phyloP scores from a whole-genome alignment of 2,888 invertebrate genomes.

The Idaea aversata region DNA sequence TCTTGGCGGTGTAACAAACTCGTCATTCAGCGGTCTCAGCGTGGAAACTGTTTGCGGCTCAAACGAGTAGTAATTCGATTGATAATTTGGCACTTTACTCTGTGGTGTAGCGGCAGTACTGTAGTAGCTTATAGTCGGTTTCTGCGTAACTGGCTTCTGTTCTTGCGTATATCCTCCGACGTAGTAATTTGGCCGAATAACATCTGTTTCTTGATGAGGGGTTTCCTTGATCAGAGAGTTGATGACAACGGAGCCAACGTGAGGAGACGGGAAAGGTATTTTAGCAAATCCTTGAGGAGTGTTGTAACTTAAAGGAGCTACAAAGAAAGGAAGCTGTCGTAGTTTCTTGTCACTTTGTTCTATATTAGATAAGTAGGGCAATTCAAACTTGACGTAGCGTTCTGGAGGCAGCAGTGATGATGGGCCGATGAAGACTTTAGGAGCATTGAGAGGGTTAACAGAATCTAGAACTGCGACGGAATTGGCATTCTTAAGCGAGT shows the following conservation, averaged over 20 bases:
- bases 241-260: constrained; percentile 91
- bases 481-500: constrained; percentile 84
- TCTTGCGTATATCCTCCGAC: constrained; percentile 34
- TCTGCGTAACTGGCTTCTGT: constrained; percentile 60
- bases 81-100: constrained; percentile 36
- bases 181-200: constrained; percentile 23
- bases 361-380: constrained; percentile 89
- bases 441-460: constrained; percentile 83
- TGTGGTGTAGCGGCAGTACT: constrained; percentile 30
- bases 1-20: constrained; percentile 45
- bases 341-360: constrained; percentile 86
- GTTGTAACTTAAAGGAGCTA: constrained; percentile 91
- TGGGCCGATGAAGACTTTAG: constrained; percentile 91
- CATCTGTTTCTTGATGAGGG: constrained; percentile 32
- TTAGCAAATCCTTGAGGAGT: constrained; percentile 92
- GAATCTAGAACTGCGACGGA: constrained; percentile 89
- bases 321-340: constrained; percentile 89
- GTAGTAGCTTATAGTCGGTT: constrained; percentile 66
- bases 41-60: constrained; percentile 68
- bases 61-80: constrained; percentile 66
- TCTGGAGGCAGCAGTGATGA: constrained; percentile 85
- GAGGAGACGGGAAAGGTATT: constrained; percentile 91
- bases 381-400: constrained; percentile 88
- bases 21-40: constrained; percentile 48
- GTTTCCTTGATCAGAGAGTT: constrained; percentile 73